A percentile compares a stretch with the other conserved stretches of the same genome.
Evolutionary conservation across 2,113 vertebrate genomes (phyloP).

Genomic region (Pteronura brasiliensis): DNA sequence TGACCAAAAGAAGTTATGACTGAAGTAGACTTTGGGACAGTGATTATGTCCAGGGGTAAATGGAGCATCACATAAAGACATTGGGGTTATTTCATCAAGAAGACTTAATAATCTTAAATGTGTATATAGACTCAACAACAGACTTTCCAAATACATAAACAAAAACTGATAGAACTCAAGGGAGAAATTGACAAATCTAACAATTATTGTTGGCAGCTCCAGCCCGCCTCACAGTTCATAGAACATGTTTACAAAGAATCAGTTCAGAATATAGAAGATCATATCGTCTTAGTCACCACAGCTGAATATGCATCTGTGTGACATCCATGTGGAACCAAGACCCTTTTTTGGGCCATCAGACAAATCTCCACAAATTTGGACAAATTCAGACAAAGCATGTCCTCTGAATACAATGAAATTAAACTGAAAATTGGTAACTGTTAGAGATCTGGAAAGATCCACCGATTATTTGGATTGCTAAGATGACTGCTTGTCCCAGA

Average conservation of each 20-base stretch:
- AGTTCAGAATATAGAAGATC: not conserved
- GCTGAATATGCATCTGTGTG: not conserved
- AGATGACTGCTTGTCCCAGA: not conserved
- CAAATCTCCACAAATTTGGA: not conserved
- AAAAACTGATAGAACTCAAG: not conserved
- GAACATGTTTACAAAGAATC: not conserved
- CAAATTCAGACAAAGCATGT: not conserved
- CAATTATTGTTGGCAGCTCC: not conserved
- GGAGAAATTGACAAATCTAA: not conserved
- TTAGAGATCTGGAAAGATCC: not conserved
- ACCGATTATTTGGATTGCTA: not conserved
- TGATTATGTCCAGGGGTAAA: not conserved
- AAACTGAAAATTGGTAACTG: not conserved
- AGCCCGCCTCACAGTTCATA: not conserved
- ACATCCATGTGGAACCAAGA: not conserved
- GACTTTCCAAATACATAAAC: not conserved
- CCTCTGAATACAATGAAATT: not conserved
- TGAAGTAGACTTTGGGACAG: not conserved
- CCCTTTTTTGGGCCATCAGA: not conserved
- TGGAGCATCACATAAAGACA: not conserved
- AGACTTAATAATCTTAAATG: not conserved
- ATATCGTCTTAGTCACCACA: not conserved
- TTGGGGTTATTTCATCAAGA: not conserved
- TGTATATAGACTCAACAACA: not conserved
- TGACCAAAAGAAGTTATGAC: not conserved